Conservation (phyloP, 2,888 invertebrate species). For the Laspeyria flexula region DNA sequence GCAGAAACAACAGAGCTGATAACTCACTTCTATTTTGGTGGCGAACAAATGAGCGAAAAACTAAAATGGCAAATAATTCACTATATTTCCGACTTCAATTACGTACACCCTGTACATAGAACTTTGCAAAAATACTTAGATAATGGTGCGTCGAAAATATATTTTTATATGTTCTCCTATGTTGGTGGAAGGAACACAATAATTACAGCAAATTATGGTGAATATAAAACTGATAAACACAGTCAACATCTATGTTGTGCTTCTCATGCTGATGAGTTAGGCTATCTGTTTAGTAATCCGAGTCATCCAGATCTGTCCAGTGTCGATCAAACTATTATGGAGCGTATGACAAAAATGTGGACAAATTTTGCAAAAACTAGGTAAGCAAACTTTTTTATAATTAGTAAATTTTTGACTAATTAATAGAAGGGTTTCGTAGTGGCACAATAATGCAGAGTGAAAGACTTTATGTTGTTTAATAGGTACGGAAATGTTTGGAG, state of each 20-base stretch:
- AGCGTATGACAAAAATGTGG: conserved; percentile 70
- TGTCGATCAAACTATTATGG: conserved; percentile 57
- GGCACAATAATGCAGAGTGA: too few relatives aligned
- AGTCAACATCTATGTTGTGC: conserved; percentile 43
- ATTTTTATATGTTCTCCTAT: conserved; percentile 20
- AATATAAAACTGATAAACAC: conserved; percentile 1
- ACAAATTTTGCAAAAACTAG: conserved; percentile 70
- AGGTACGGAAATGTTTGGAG: too few relatives aligned
- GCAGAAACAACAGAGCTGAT: conserved; percentile 39
- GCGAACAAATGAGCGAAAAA: conserved; percentile 37
- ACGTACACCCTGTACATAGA: conserved; percentile 53
- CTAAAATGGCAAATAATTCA: conserved; percentile 41
- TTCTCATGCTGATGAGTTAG: conserved; percentile 60
- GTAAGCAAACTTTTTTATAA: conserved; percentile 55
- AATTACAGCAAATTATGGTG: conserved; percentile 32
- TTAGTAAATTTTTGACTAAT: neutral
- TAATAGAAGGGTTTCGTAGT: too few relatives aligned
- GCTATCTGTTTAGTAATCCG: conserved; percentile 58
- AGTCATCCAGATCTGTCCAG: conserved; percentile 25
- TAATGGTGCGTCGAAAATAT: conserved; percentile 46
- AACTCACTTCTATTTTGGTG: conserved; percentile 59
- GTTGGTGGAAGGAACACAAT: conserved; percentile 19
- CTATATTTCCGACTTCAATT: conserved; percentile 58
- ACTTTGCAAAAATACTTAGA: conserved; percentile 49
- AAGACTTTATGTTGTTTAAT: too few relatives aligned